Evolutionary conservation across 2,113 vertebrate species (phyloP).

Genomic region (Macrotus californicus): DNA sequence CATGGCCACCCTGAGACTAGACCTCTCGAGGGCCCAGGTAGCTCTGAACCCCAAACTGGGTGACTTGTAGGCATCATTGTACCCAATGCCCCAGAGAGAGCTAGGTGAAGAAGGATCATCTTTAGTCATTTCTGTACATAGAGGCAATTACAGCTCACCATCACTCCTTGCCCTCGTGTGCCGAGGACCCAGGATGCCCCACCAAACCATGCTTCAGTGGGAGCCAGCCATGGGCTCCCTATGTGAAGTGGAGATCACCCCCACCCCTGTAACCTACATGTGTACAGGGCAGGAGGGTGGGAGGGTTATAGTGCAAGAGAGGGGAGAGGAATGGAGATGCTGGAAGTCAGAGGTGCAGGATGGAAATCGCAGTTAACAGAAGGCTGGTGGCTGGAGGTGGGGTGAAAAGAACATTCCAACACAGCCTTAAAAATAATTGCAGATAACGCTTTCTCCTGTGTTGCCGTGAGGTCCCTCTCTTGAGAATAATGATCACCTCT

Average conservation of each 20-base stretch:
- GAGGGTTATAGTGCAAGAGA: background rate
- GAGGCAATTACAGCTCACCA: background rate
- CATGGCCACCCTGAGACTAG: too few species aligned
- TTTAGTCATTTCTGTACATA: background rate
- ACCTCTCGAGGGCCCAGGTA: background rate
- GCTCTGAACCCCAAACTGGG: too few species aligned
- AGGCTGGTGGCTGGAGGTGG: background rate
- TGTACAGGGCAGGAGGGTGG: background rate
- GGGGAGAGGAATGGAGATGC: background rate
- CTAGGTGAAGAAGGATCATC: rapidly evolving
- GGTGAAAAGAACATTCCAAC: background rate
- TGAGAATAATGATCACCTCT: background rate
- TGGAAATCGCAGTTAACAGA: background rate
- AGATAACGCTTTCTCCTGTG: background rate
- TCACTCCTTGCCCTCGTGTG: rapidly evolving
- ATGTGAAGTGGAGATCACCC: background rate
- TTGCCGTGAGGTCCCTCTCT: background rate
- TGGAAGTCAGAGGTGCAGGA: background rate
- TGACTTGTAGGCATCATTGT: background rate
- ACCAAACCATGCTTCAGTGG: background rate
- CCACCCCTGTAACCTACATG: too few species aligned
- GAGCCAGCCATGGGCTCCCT: background rate
- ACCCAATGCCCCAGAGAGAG: background rate
- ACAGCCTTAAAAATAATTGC: background rate
- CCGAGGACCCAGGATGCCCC: background rate